Conservation (phyloP, 2,797 vertebrate species). For the Anolis apletophallus region DNA sequence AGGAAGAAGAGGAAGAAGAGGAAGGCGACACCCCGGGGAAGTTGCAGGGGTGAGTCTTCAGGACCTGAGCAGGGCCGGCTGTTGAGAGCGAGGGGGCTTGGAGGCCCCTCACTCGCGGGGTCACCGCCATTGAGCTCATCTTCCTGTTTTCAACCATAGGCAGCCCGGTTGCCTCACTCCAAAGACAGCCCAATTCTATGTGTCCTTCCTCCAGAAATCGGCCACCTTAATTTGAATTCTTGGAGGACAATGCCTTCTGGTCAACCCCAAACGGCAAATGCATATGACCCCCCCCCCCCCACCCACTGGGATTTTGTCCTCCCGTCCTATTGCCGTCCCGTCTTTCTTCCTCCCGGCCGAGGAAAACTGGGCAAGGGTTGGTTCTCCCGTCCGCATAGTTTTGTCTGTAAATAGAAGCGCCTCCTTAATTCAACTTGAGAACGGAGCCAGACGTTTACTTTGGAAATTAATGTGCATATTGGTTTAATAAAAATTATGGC, state of each 20-base stretch:
- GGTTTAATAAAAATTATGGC: slow-evolving; percentile 55
- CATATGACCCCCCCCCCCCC: neutral
- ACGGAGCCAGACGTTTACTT: slow-evolving; percentile 59
- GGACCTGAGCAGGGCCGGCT: too few relatives aligned
- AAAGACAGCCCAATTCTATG: neutral
- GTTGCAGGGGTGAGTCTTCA: too few relatives aligned
- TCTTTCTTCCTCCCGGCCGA: slow-evolving; percentile 29
- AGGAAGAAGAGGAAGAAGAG: too few relatives aligned
- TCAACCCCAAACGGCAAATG: neutral
- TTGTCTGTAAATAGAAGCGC: slow-evolving; percentile 63
- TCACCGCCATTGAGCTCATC: neutral
- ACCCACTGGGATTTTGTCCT: neutral
- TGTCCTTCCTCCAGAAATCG: neutral
- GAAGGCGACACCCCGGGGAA: too few relatives aligned
- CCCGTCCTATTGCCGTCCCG: slow-evolving; percentile 24
- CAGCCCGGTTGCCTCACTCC: neutral
- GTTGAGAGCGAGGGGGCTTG: too few relatives aligned
- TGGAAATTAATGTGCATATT: slow-evolving; percentile 48
- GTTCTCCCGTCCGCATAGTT: slow-evolving; percentile 40
- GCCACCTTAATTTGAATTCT: neutral
- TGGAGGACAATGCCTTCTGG: slow-evolving; percentile 32
- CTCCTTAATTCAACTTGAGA: slow-evolving; percentile 51
- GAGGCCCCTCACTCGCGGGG: too few relatives aligned
- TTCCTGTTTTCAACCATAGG: neutral
- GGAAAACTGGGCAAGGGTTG: slow-evolving; percentile 33